Conservation (phyloP, 2,888 invertebrate genomes). For the Eupithecia centaureata region DNA sequence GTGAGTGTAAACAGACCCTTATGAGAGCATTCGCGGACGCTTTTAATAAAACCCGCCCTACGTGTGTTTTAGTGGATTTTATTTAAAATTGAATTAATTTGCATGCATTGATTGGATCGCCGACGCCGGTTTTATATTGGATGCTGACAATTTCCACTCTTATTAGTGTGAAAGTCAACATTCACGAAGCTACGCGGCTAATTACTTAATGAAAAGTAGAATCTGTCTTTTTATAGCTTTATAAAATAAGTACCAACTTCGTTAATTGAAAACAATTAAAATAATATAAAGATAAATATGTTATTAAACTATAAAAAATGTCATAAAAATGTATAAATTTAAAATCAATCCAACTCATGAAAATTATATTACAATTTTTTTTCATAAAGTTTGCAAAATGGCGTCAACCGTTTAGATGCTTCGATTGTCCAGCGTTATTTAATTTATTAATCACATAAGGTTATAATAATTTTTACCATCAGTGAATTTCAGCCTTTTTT, state of each 20-base stretch:
- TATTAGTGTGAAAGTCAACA: slow-evolving; percentile 20
- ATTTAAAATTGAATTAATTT: slow-evolving; percentile 56
- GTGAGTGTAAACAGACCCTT: slow-evolving; percentile 76
- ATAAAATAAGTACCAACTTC: not conserved
- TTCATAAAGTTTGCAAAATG: no score
- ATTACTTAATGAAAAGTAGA: not conserved
- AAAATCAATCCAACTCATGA: no score
- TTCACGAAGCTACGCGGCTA: not conserved
- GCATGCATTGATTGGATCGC: slow-evolving; percentile 39
- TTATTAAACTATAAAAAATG: no score
- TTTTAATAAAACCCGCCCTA: slow-evolving; percentile 68
- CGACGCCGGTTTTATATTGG: slow-evolving; percentile 22
- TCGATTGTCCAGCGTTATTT: no score
- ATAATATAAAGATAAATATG: no score
- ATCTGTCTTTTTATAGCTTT: not conserved
- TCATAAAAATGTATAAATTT: no score
- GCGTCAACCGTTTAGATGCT: not conserved
- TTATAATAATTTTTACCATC: no score
- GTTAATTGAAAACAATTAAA: not conserved
- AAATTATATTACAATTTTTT: no score
- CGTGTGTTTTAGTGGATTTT: slow-evolving; percentile 59
- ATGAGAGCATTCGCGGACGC: slow-evolving; percentile 67
- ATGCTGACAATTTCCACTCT: slow-evolving; percentile 23
- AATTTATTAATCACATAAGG: no score
- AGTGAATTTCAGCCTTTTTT: not conserved